phyloP scores from a whole-genome alignment of 2,888 invertebrate genomes.

The Caenorhabditis sp. region DNA sequence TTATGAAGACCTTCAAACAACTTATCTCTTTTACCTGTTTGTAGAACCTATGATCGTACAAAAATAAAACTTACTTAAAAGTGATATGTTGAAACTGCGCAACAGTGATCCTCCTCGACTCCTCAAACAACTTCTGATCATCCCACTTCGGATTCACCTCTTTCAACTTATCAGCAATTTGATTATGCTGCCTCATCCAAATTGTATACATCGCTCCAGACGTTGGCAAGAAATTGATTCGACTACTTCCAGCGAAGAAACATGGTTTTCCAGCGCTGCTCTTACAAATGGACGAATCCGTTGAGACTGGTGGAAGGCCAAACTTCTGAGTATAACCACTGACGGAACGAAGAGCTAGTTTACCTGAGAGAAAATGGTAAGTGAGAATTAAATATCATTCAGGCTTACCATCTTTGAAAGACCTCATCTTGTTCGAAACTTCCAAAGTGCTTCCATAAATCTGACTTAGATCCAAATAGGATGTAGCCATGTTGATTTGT shows the following conservation, averaged over 20 bases:
- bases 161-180: constrained; percentile 37
- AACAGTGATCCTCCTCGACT: constrained; percentile 72
- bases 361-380: constrained; percentile 11
- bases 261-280: constrained; percentile 47
- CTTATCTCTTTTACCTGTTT: no score
- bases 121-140: constrained; percentile 71
- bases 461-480: constrained; percentile 81
- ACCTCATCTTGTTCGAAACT: constrained; percentile 80
- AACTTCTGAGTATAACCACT: constrained; percentile 32
- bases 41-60: background rate
- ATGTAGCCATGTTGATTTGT: constrained; percentile 91
- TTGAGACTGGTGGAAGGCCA: constrained; percentile 37
- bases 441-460: constrained; percentile 89
- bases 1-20: no score
- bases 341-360: constrained; percentile 49
- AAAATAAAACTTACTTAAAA: constrained; percentile 67
- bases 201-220: constrained; percentile 61
- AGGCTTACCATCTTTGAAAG: constrained; percentile 73
- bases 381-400: constrained; percentile 10
- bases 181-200: constrained; percentile 70
- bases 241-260: constrained; percentile 48
- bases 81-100: constrained; percentile 76
- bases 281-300: constrained; percentile 25
- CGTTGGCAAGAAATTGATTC: constrained; percentile 51
- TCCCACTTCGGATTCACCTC: constrained; percentile 67